phyloP scores from a whole-genome alignment of 2,113 vertebrate genomes.

The Dipodomys ordii region DNA sequence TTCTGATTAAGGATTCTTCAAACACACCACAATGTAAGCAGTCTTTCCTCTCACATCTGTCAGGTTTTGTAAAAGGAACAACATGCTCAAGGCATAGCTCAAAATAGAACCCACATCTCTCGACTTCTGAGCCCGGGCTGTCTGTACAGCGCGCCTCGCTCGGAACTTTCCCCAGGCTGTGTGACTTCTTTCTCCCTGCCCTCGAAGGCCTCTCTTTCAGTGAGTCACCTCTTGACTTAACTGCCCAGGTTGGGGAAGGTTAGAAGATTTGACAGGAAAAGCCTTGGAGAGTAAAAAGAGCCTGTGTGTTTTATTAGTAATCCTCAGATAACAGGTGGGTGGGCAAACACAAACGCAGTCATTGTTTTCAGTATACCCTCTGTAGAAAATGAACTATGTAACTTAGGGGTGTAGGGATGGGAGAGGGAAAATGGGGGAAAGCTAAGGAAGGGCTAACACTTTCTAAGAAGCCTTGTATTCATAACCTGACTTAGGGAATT shows the following conservation, averaged over 20 bases:
- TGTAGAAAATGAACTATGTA: too few relatives aligned
- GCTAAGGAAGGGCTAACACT: too few relatives aligned
- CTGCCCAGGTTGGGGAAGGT: conserved; percentile 39
- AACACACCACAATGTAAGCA: conserved; percentile 65
- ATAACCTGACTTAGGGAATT: too few relatives aligned
- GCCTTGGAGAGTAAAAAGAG: background rate
- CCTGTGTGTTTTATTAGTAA: conserved; percentile 86
- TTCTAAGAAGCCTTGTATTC: too few relatives aligned
- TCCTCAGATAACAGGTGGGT: conserved; percentile 80
- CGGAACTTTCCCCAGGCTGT: conserved; percentile 42
- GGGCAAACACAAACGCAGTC: too few relatives aligned
- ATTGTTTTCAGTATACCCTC: too few relatives aligned
- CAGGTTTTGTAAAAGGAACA: conserved; percentile 71
- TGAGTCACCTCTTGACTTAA: background rate
- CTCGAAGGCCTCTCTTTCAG: conserved; percentile 35
- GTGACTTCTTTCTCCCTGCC: conserved; percentile 36
- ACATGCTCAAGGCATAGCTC: conserved; percentile 72
- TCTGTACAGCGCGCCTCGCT: conserved; percentile 2
- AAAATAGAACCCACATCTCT: conserved; percentile 73
- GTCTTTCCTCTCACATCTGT: conserved; percentile 75
- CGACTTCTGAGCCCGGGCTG: conserved; percentile 61
- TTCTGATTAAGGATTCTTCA: conserved; percentile 73
- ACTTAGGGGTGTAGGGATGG: too few relatives aligned
- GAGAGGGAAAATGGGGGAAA: background rate
- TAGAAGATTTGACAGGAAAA: conserved; percentile 48